Evolutionary conservation across 1,140 invertebrate genomes (phyloP).

Genomic region (Arion vulgaris): DNA sequence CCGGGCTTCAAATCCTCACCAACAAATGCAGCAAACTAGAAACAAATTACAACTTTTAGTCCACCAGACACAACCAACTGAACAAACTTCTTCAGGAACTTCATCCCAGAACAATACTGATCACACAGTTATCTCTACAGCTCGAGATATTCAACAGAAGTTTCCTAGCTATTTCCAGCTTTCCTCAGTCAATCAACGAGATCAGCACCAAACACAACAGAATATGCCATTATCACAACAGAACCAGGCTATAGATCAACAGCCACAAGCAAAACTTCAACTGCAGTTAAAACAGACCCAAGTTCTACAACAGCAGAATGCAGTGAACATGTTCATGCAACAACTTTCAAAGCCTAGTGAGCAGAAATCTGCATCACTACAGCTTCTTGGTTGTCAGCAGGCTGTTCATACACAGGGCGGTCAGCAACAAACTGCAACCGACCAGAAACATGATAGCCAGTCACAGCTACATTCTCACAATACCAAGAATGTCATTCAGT

Average conservation of each 20-base stretch:
- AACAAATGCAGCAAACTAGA: slow-evolving; percentile 8
- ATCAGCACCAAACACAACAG: neutral
- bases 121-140: neutral
- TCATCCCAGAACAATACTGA: no score
- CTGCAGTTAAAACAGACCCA: neutral
- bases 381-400: neutral
- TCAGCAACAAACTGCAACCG: neutral
- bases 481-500: neutral
- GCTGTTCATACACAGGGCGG: neutral
- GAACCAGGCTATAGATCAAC: neutral
- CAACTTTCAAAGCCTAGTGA: neutral
- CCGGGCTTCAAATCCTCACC: neutral
- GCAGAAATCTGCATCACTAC: neutral
- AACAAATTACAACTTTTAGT: neutral
- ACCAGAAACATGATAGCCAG: neutral
- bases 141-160: neutral
- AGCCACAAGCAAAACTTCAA: neutral
- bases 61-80: neutral
- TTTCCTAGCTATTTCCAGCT: neutral
- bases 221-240: neutral
- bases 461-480: neutral
- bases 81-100: neutral
- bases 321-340: neutral
- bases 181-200: neutral
- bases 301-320: neutral